These are phyloP conservation scores for Phyllotis vaccarum DNA, from an alignment of 2,797 vertebrate genomes.

Conservation along the genomic window DNA sequence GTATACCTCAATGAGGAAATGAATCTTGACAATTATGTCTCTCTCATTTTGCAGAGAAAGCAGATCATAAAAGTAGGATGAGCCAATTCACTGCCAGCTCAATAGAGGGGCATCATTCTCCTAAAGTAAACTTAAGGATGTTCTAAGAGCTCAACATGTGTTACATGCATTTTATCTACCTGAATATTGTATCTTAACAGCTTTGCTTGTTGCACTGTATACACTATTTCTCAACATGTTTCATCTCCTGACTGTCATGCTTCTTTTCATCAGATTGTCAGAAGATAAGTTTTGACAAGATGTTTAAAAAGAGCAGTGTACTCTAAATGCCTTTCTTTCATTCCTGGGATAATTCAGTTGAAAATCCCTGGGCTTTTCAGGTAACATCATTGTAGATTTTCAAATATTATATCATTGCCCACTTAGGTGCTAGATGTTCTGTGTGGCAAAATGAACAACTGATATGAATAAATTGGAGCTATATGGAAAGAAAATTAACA, in stretches of 20 bases:
- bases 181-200: not conserved
- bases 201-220: not conserved
- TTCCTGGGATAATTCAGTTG: not conserved
- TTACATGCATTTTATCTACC: not conserved
- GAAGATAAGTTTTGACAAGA: not conserved
- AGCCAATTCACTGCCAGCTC: not conserved
- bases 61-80: not conserved
- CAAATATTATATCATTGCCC: not conserved
- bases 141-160: not conserved
- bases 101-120: not conserved
- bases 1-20: not conserved
- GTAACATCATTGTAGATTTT: not conserved
- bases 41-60: not conserved
- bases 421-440: not conserved
- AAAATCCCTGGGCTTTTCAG: constrained; percentile 27
- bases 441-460: not conserved
- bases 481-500: not conserved
- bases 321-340: not conserved
- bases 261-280: not conserved
- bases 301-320: not conserved
- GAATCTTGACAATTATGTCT: not conserved
- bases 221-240: not conserved
- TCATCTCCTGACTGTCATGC: not conserved
- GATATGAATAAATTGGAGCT: not conserved
- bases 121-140: not conserved